A percentile compares a stretch with the other conserved stretches of the same genome.
phyloP scores from a whole-genome alignment of 2,797 vertebrate species.

The Odontamblyopus lacepedii region DNA sequence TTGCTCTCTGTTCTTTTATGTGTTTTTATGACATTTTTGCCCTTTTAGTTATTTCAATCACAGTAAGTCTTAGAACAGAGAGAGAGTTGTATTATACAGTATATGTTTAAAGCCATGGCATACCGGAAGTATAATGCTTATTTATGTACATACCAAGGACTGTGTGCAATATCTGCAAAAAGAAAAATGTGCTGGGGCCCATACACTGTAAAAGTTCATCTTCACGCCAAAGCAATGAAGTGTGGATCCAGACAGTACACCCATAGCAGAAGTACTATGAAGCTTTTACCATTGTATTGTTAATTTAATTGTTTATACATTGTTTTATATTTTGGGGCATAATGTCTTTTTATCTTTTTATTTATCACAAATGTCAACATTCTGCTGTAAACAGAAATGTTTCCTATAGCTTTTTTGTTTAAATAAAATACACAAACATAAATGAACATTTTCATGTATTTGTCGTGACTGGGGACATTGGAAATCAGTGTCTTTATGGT shows the following conservation, averaged over 20 bases:
- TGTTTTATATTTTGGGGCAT: slow-evolving; percentile 89
- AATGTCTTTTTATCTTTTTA: slow-evolving; percentile 87
- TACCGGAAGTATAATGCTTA: slow-evolving; percentile 75
- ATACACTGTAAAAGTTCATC: slow-evolving; percentile 89
- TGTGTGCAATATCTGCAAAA: slow-evolving; percentile 90
- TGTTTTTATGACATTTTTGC: slow-evolving; percentile 78
- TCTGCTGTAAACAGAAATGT: slow-evolving; percentile 82
- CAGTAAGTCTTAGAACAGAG: slow-evolving; percentile 73
- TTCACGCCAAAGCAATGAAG: slow-evolving; percentile 92
- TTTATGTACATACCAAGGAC: slow-evolving; percentile 86
- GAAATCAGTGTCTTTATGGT: slow-evolving; percentile 35
- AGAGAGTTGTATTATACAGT: slow-evolving; percentile 41
- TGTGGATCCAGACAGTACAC: slow-evolving; percentile 79
- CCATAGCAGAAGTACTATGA: slow-evolving; percentile 84
- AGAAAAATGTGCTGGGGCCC: slow-evolving; percentile 87
- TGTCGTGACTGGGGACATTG: neutral
- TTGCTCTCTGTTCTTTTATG: slow-evolving; percentile 79
- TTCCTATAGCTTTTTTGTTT: slow-evolving; percentile 76
- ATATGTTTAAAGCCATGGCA: slow-evolving; percentile 70
- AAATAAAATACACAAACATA: slow-evolving; percentile 82
- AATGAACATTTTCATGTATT: slow-evolving; percentile 42
- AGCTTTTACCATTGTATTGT: slow-evolving; percentile 90
- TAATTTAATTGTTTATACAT: slow-evolving; percentile 86
- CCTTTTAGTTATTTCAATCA: slow-evolving; percentile 67
- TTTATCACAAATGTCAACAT: slow-evolving; percentile 91